phyloP scores from a whole-genome alignment of 2,113 vertebrate genomes.

The Semicossyphus pulcher region DNA sequence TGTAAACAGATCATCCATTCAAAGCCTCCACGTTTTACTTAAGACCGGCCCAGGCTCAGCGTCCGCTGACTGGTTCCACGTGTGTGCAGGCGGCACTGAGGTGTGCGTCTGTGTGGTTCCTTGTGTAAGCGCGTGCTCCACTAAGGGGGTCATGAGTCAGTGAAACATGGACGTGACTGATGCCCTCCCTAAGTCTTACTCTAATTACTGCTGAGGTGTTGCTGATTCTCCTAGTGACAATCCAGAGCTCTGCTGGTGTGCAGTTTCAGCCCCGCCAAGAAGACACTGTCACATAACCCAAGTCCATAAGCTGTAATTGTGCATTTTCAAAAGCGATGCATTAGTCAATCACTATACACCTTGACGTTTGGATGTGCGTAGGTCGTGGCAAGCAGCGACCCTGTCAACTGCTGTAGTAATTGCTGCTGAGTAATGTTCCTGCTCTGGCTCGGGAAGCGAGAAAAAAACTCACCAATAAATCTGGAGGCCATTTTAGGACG shows the following conservation, averaged over 20 bases:
- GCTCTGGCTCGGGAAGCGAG: slow-evolving; percentile 52
- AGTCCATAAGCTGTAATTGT: slow-evolving; percentile 68
- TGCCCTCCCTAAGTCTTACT: slow-evolving; percentile 73
- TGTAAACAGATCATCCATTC: slow-evolving; percentile 83
- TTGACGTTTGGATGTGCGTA: slow-evolving; percentile 73
- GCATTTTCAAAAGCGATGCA: slow-evolving; percentile 64
- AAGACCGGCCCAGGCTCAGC: slow-evolving; percentile 68
- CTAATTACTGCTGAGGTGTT: slow-evolving; percentile 80
- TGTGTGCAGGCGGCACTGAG: slow-evolving; percentile 72
- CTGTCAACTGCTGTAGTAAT: slow-evolving; percentile 72
- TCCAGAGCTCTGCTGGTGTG: slow-evolving; percentile 59
- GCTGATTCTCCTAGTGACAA: slow-evolving; percentile 72
- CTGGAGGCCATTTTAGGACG: slow-evolving; percentile 79
- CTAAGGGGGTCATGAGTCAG: slow-evolving; percentile 78
- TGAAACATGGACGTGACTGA: slow-evolving; percentile 66
- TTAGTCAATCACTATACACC: slow-evolving; percentile 72
- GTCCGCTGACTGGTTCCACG: slow-evolving; percentile 81
- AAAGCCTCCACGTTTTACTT: slow-evolving; percentile 76
- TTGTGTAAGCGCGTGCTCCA: slow-evolving; percentile 19
- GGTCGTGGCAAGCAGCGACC: slow-evolving; percentile 65
- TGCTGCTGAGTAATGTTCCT: slow-evolving; percentile 78
- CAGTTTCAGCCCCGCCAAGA: slow-evolving; percentile 65
- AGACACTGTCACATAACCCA: slow-evolving; percentile 65
- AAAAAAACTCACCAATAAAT: slow-evolving; percentile 72
- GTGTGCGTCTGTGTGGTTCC: slow-evolving; percentile 38